phyloP scores from a whole-genome alignment of 2,797 vertebrate genomes.

The Pseudochirops corinnae region DNA sequence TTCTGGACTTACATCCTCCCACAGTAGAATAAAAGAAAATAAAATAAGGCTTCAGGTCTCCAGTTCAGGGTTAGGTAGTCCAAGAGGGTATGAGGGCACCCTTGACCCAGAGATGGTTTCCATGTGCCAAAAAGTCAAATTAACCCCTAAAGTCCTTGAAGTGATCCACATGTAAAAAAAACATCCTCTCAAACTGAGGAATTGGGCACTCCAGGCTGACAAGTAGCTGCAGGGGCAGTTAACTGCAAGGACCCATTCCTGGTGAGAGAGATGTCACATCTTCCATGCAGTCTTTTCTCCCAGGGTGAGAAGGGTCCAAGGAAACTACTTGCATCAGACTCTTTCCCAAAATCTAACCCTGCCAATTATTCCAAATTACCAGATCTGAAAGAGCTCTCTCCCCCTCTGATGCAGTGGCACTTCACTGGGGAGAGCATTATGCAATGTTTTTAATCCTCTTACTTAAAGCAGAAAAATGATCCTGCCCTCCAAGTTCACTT shows the following conservation, averaged over 20 bases:
- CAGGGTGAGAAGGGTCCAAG: slow-evolving; percentile 50
- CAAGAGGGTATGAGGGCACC: neutral
- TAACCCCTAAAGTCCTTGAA: neutral
- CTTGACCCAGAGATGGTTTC: neutral
- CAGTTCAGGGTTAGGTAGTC: neutral
- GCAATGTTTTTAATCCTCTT: slow-evolving; percentile 83
- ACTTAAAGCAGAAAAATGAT: slow-evolving; percentile 84
- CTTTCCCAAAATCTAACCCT: slow-evolving; percentile 80
- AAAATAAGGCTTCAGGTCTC: neutral
- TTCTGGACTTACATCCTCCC: neutral
- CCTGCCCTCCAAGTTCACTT: slow-evolving; percentile 69
- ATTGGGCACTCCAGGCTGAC: neutral
- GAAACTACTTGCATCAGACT: slow-evolving; percentile 64
- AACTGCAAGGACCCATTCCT: neutral
- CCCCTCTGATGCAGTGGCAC: slow-evolving; percentile 78
- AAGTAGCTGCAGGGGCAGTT: neutral
- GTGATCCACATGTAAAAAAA: neutral
- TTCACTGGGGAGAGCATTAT: slow-evolving; percentile 83
- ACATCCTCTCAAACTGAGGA: neutral
- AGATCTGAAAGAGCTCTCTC: slow-evolving; percentile 80
- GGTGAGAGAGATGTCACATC: neutral
- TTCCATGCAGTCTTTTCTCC: slow-evolving; percentile 55
- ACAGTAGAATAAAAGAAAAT: neutral
- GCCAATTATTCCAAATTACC: slow-evolving; percentile 86
- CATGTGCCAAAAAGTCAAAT: neutral